phyloP scores from a whole-genome alignment of 2,888 invertebrate species.

The Melangyna quadrimaculata region DNA sequence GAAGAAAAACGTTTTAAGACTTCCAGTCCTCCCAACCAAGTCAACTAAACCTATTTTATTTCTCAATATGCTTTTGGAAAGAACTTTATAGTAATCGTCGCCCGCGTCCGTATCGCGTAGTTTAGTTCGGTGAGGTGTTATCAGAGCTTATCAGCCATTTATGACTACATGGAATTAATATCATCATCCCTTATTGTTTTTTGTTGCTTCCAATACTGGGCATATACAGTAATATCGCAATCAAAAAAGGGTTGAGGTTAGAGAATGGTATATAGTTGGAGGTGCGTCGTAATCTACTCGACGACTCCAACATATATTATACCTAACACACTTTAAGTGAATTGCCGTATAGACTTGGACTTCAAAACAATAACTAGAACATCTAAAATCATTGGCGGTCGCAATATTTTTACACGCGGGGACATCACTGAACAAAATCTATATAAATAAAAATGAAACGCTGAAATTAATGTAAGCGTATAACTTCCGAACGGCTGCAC shows the following conservation, averaged over 20 bases:
- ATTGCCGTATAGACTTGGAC: background rate
- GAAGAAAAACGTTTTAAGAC: conserved; percentile 12
- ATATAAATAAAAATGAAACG: too few relatives aligned
- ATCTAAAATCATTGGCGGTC: background rate
- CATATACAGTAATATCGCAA: background rate
- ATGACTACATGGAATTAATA: conserved; percentile 35
- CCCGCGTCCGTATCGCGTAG: too few relatives aligned
- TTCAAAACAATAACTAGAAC: background rate
- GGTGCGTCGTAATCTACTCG: conserved; percentile 53
- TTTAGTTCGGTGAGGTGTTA: conserved; percentile 31
- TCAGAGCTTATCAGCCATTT: conserved; percentile 61
- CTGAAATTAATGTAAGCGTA: too few relatives aligned
- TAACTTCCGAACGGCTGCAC: too few relatives aligned
- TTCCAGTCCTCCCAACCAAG: conserved; percentile 21
- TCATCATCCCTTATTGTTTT: conserved; percentile 50
- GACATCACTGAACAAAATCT: too few relatives aligned
- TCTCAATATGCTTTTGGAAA: background rate
- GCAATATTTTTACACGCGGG: background rate
- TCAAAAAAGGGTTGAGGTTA: background rate
- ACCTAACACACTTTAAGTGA: conserved; percentile 13
- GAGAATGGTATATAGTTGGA: background rate
- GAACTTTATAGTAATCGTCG: background rate
- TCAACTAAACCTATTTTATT: conserved; percentile 26
- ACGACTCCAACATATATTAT: background rate
- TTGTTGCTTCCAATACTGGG: conserved; percentile 41